phyloP scores from a whole-genome alignment of 2,797 vertebrate genomes.

The Antennarius maculatus region DNA sequence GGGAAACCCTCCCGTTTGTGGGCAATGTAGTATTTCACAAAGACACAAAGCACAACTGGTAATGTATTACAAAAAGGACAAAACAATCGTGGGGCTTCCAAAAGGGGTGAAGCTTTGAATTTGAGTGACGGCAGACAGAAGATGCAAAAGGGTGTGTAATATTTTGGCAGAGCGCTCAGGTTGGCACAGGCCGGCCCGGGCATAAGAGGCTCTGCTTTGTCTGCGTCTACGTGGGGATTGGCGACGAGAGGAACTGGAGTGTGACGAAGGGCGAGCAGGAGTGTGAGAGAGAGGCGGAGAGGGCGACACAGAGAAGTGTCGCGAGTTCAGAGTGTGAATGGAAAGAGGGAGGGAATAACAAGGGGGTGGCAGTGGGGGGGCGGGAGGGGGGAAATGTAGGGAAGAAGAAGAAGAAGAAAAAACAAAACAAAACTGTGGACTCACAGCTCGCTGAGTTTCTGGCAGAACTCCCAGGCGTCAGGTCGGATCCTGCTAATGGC shows the following conservation, averaged over 20 bases:
- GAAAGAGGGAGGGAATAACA: conserved; percentile 51
- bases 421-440: conserved; percentile 65
- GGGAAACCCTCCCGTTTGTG: conserved; percentile 18
- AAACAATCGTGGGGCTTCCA: conserved; percentile 15
- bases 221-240: conserved; percentile 33
- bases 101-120: conserved; percentile 1
- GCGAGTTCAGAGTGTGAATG: conserved; percentile 66
- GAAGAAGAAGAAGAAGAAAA: neutral
- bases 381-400: neutral
- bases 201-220: conserved; percentile 58
- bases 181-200: conserved; percentile 61
- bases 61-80: conserved; percentile 3
- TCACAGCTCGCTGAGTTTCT: conserved; percentile 96
- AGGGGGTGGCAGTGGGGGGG: conserved; percentile 1
- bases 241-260: conserved; percentile 45
- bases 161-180: conserved; percentile 74
- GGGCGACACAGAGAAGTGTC: conserved; percentile 60
- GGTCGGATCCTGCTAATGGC: conserved; percentile 91
- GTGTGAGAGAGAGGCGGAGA: conserved; percentile 47
- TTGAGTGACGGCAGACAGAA: conserved; percentile 37
- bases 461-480: conserved; percentile 98
- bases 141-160: conserved; percentile 71
- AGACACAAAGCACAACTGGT: conserved; percentile 12
- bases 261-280: conserved; percentile 61
- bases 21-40: conserved; percentile 17